These are phyloP conservation scores for Philonicus albiceps DNA, from an alignment of 2,888 invertebrate genomes.

Conservation along the genomic window DNA sequence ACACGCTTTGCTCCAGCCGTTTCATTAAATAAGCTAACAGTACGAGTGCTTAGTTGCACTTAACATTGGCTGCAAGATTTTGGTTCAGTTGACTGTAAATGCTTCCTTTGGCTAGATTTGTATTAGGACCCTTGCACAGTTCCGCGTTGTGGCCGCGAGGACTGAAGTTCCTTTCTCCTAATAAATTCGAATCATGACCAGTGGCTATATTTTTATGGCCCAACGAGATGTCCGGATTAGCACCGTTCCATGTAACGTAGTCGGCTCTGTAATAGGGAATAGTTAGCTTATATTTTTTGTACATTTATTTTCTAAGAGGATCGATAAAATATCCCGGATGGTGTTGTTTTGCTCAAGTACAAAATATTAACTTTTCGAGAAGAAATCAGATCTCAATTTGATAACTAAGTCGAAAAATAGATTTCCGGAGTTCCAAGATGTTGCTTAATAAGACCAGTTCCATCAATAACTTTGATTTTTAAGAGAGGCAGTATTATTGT, in stretches of 20 bases:
- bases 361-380: background rate
- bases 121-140: conserved; percentile 75
- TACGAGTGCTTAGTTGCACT: conserved; percentile 57
- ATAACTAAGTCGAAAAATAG: no score
- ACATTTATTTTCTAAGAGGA: background rate
- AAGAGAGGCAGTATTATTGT: no score
- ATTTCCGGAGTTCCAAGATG: no score
- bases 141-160: conserved; percentile 74
- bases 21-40: background rate
- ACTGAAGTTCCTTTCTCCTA: conserved; percentile 63
- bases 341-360: background rate
- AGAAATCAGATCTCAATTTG: no score
- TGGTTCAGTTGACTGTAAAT: conserved; percentile 74
- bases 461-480: no score
- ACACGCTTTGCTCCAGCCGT: background rate
- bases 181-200: conserved; percentile 68
- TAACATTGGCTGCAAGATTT: conserved; percentile 57
- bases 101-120: conserved; percentile 79
- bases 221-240: conserved; percentile 70
- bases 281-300: background rate
- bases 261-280: conserved; percentile 69
- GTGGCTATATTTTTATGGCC: conserved; percentile 65
- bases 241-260: conserved; percentile 85
- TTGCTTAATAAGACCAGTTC: no score
- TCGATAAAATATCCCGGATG: background rate